Conservation (phyloP, 2,113 vertebrate species). For the Cathartes aura region DNA sequence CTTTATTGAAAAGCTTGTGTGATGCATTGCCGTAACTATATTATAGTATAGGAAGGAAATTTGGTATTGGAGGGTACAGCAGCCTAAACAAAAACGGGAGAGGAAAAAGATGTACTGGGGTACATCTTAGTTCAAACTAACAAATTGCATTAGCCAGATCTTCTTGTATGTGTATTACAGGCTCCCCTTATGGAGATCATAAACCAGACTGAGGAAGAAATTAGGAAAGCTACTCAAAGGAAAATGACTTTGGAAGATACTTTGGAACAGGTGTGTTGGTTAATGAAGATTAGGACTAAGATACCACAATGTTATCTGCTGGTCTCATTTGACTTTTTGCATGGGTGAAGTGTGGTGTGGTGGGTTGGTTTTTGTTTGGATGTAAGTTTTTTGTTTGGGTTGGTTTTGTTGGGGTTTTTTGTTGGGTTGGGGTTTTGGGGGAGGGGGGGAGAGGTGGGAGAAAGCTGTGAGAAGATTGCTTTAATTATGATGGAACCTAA, state of each 20-base stretch:
- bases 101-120: not conserved
- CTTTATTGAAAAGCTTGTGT: not conserved
- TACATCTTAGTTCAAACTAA: not conserved
- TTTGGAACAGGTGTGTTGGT: slow-evolving; percentile 77
- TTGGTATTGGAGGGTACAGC: not conserved
- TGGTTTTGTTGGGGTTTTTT: not conserved
- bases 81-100: not conserved
- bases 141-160: not conserved
- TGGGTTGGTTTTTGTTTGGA: not conserved
- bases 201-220: slow-evolving; percentile 77
- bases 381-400: not conserved
- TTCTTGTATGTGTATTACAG: slow-evolving; percentile 42
- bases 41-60: not conserved
- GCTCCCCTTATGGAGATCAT: slow-evolving; percentile 76
- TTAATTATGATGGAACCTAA: not conserved
- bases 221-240: slow-evolving; percentile 62
- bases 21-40: not conserved
- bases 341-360: not conserved
- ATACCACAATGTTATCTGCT: not conserved
- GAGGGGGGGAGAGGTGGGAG: too few relatives aligned
- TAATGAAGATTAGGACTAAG: not conserved
- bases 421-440: not conserved
- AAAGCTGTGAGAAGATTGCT: not conserved
- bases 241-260: slow-evolving; percentile 77
- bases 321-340: not conserved